Conservation (phyloP, 2,113 vertebrate genomes). For the Alces alces region DNA sequence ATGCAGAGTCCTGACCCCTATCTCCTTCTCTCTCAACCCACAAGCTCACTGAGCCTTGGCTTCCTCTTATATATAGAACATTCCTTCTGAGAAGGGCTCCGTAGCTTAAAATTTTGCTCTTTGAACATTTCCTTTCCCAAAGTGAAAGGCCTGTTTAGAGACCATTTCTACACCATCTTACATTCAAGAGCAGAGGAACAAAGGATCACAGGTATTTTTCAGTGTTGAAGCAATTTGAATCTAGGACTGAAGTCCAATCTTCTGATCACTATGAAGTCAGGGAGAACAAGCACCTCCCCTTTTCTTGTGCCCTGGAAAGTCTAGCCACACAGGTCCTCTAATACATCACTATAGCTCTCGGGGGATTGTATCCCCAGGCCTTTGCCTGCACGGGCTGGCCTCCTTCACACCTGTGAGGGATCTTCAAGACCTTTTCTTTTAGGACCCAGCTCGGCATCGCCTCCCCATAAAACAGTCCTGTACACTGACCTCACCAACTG, state of each 20-base stretch:
- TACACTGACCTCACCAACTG: rapidly evolving
- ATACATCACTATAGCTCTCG: not conserved
- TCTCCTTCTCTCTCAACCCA: not conserved
- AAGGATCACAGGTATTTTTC: not conserved
- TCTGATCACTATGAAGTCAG: not conserved
- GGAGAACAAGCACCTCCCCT: not conserved
- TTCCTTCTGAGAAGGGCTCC: not conserved
- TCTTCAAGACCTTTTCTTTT: not conserved
- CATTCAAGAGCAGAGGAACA: not conserved
- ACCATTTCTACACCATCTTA: not conserved
- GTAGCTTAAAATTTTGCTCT: not conserved
- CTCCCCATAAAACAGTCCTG: not conserved
- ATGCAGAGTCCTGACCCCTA: not conserved
- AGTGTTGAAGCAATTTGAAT: not conserved
- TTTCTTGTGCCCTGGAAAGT: not conserved
- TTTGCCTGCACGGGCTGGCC: not conserved
- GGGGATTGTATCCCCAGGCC: not conserved
- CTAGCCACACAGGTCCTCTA: not conserved
- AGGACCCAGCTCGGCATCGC: not conserved
- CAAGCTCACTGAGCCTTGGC: rapidly evolving
- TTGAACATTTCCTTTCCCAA: not conserved
- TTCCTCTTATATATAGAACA: not conserved
- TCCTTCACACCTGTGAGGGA: too few relatives aligned
- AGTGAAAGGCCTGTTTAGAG: not conserved
- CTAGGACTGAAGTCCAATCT: not conserved